phyloP scores from a whole-genome alignment of 2,113 vertebrate species.

The Spilogale gracilis region DNA sequence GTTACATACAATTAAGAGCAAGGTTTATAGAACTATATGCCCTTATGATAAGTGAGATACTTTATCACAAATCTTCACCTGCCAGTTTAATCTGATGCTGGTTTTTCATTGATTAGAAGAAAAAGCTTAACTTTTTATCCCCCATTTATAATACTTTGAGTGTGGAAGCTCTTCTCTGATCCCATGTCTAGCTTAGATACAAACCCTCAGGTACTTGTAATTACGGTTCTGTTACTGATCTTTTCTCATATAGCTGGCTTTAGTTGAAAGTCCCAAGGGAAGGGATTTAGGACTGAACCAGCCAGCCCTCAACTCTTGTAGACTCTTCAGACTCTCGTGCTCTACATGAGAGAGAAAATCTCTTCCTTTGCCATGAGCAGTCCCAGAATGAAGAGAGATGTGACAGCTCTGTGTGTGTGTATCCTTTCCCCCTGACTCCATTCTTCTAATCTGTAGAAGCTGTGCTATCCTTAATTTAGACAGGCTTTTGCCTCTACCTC shows the following conservation, averaged over 20 bases:
- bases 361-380: not conserved
- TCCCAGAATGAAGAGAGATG: not conserved
- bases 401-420: not conserved
- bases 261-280: not conserved
- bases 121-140: no score
- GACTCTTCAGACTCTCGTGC: not conserved
- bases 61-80: not conserved
- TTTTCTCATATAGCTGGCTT: not conserved
- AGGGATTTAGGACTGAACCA: not conserved
- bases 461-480: not conserved
- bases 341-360: not conserved
- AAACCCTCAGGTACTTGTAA: not conserved
- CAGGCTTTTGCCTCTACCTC: not conserved
- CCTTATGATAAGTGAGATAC: not conserved
- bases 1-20: not conserved
- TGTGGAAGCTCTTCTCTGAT: not conserved
- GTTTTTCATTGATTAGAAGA: not conserved
- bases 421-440: not conserved
- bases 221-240: not conserved
- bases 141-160: not conserved
- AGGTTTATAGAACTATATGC: not conserved
- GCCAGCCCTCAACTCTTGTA: not conserved
- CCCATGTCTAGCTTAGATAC: fast-evolving
- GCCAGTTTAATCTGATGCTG: not conserved
- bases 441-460: not conserved